These are phyloP conservation scores for Adineta ricciae DNA, from an alignment of 2,888 invertebrate genomes.

Conservation along the genomic window DNA sequence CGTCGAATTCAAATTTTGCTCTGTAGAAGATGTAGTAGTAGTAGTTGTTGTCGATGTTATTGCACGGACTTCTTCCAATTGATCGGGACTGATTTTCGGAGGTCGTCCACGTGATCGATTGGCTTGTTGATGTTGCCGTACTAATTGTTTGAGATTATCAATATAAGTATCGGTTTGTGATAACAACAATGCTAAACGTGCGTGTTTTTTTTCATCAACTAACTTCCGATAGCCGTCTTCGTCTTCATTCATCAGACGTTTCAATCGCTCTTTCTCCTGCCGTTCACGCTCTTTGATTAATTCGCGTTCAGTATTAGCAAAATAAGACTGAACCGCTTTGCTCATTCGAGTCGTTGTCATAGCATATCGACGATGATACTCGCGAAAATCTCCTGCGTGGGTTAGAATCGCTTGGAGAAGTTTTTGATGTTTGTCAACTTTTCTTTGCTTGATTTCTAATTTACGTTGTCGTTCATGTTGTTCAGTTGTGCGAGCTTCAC, in stretches of 20 bases:
- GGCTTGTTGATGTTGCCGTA: constrained; percentile 74
- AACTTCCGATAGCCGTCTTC: constrained; percentile 98
- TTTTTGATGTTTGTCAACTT: constrained; percentile 86
- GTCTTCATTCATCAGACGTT: constrained; percentile 95
- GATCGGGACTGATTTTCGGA: background rate
- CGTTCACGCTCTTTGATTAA: constrained; percentile 98
- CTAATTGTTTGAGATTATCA: constrained; percentile 70
- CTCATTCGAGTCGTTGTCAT: constrained; percentile 77
- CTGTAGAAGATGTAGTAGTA: too few species aligned
- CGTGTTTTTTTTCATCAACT: constrained; percentile 99
- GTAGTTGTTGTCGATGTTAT: background rate
- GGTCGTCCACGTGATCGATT: background rate
- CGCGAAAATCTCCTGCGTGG: constrained; percentile 94
- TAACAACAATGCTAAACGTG: constrained; percentile 86
- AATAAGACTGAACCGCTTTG: constrained; percentile 88
- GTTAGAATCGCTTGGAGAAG: constrained; percentile 86
- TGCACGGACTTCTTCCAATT: background rate
- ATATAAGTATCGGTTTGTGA: constrained; percentile 98
- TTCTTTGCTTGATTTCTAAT: constrained; percentile 86
- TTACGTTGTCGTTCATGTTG: constrained; percentile 97
- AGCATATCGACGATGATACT: constrained; percentile 72
- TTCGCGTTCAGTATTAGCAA: constrained; percentile 94
- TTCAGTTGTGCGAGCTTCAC: constrained; percentile 96
- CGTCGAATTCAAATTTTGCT: background rate
- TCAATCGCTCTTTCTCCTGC: constrained; percentile 96